Base-by-base conservation (phyloP, 2,888 invertebrate species). In the Amorpha juglandis region DNA sequence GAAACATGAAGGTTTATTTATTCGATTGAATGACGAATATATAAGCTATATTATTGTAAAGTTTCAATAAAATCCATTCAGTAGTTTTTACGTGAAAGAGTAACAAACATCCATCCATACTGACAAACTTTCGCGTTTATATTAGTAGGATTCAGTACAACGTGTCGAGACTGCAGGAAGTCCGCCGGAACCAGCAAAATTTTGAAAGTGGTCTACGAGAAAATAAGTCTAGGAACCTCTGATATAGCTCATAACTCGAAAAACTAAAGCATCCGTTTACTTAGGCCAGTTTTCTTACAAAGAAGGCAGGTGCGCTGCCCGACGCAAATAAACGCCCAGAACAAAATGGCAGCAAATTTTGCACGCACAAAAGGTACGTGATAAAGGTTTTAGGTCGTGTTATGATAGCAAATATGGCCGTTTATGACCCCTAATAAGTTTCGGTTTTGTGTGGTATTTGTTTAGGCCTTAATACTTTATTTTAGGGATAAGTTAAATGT, bases 401-500 rank as follows among this genome's bases (percentile, higher is more conserved):
- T 70, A 67, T 72, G 67, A 68, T 69, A 68, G 72, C 68, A 72
- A 72, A 72, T 69, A 72, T 63, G 69, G 68, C 65, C 63, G 65
- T 68, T 70, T 66, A 70, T 70, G 68, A 69, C 71, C 65, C 67
- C 63, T 71, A 71, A 72, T 70, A 70, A 70, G 70, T 71, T 70
- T 63, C 69, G 42, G 65, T 66, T 70, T 70, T 67, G 69, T 69
- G 69, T 48, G 55, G 12, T 71, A 69, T 72, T 72, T 72, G 70
- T 68, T 72, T 71, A 72, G 72, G 72, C 35, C 66, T 64, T 62
- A 64, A 67, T 67, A 62, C 62, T 67, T 67, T 67, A 67, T 67
- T 64, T 58, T 52, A 16, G 19, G 50, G 33, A 45, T 35, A 12
- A 47, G n/a, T 14, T 47, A 66, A 65, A 65, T 50, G 50, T 58